These are phyloP conservation scores for Lissocephala sabroskyi DNA, from an alignment of 2,888 invertebrate species.

Conservation along the genomic window DNA sequence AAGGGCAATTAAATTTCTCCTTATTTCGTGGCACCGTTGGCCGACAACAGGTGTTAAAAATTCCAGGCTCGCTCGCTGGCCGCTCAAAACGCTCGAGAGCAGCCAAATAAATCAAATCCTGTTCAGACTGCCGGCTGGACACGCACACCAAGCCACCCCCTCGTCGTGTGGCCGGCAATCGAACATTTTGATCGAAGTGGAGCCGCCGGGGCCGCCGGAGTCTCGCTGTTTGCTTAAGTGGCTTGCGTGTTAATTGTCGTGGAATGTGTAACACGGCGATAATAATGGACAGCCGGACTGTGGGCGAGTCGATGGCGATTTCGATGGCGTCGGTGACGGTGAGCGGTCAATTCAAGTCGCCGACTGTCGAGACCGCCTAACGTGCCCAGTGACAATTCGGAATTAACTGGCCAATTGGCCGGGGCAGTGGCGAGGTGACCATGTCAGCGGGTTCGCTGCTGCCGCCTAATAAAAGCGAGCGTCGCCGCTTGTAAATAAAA, in stretches of 20 bases:
- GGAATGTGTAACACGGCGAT: slow-evolving; percentile 56
- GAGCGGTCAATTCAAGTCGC: slow-evolving; percentile 16
- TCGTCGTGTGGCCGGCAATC: slow-evolving; percentile 21
- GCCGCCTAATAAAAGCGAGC: slow-evolving; percentile 45
- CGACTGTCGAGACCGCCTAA: slow-evolving; percentile 28
- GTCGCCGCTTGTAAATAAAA: slow-evolving; percentile 26
- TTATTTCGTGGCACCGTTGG: not conserved
- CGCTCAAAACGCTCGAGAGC: slow-evolving; percentile 2
- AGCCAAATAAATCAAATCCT: slow-evolving; percentile 50
- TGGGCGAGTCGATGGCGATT: slow-evolving; percentile 2
- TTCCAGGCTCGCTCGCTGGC: slow-evolving; percentile 41
- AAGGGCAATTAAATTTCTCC: slow-evolving; percentile 59
- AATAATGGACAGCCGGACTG: slow-evolving; percentile 31
- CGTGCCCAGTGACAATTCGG: slow-evolving; percentile 61
- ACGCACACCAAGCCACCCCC: not conserved
- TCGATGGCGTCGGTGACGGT: slow-evolving; percentile 4
- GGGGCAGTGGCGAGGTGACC: not conserved
- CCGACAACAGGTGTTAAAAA: slow-evolving; percentile 49
- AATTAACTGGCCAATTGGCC: slow-evolving; percentile 56
- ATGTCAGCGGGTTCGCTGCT: not conserved
- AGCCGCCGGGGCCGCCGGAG: slow-evolving; percentile 30
- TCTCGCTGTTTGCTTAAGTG: slow-evolving; percentile 59
- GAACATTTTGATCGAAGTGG: slow-evolving; percentile 57
- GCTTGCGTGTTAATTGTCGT: slow-evolving; percentile 63
- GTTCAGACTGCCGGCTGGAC: slow-evolving; percentile 37